Evolutionary conservation across 2,113 vertebrate species (phyloP).

Genomic region (Lipophrys pholis): DNA sequence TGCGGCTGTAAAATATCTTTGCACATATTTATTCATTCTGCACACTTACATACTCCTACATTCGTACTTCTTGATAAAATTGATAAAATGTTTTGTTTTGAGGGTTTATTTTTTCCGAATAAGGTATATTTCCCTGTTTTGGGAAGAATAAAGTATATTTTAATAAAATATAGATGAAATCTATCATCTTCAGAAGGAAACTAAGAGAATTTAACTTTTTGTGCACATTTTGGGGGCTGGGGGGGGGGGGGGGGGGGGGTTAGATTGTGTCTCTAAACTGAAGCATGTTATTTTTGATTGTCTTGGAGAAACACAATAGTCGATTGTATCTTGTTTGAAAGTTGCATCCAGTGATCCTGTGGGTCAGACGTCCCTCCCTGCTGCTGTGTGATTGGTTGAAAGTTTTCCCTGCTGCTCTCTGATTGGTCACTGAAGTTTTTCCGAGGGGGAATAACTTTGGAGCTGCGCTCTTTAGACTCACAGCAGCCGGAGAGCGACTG

Average conservation of each 20-base stretch:
- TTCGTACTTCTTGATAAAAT: no score
- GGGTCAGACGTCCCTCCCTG: conserved; percentile 46
- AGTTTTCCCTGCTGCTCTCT: conserved; percentile 72
- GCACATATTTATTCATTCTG: no score
- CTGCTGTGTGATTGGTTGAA: conserved; percentile 79
- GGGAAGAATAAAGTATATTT: no score
- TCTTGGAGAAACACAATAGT: conserved; percentile 52
- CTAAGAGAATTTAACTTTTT: no score
- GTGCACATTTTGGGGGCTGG: not conserved
- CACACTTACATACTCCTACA: no score
- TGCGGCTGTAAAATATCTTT: no score
- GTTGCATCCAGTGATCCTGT: conserved; percentile 35
- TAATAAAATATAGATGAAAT: no score
- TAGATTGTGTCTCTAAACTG: not conserved
- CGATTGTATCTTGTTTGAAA: conserved; percentile 35
- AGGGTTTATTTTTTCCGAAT: no score
- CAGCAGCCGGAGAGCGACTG: conserved; percentile 16
- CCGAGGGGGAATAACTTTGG: conserved; percentile 62
- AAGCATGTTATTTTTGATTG: conserved; percentile 2
- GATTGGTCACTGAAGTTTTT: conserved; percentile 77
- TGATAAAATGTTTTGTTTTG: no score
- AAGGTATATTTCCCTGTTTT: no score
- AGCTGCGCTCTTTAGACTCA: conserved; percentile 25
- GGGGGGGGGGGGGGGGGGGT: no score
- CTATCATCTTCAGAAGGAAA: no score